Evolutionary conservation across 2,797 vertebrate genomes (phyloP).

Genomic region (Spizella passerina): DNA sequence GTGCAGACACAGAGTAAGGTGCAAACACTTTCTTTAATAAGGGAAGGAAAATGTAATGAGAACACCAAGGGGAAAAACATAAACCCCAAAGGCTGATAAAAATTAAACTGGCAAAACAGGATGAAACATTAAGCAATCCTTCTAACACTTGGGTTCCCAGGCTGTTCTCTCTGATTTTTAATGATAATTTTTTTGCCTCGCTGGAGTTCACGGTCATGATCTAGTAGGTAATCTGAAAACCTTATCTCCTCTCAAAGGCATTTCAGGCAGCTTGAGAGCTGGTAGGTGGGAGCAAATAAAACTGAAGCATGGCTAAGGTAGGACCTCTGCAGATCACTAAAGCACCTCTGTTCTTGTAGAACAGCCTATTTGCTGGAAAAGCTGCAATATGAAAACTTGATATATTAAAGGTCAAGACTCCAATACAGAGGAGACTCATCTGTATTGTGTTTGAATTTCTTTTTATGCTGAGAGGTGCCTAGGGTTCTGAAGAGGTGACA

Average conservation of each 20-base stretch:
- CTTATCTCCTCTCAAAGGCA: not conserved
- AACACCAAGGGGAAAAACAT: not conserved
- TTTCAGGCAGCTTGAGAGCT: constrained; percentile 7
- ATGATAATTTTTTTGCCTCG: not conserved
- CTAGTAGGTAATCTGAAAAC: constrained; percentile 1
- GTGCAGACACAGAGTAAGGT: not conserved
- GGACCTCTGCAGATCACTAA: not conserved
- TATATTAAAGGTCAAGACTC: constrained; percentile 61
- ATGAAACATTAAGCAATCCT: not conserved
- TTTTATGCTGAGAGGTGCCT: constrained; percentile 21
- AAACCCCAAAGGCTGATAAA: not conserved
- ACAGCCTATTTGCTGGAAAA: constrained; percentile 4
- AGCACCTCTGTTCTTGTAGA: not conserved
- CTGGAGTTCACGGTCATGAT: not conserved
- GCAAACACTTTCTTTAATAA: not conserved
- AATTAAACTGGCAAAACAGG: not conserved
- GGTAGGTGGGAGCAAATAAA: constrained; percentile 27
- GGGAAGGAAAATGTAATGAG: not conserved
- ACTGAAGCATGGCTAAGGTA: not conserved
- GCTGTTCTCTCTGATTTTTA: not conserved
- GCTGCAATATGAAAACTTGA: constrained; percentile 37
- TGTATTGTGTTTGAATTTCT: constrained; percentile 62
- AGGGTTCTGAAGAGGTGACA: constrained; percentile 38
- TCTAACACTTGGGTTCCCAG: not conserved
- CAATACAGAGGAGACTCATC: constrained; percentile 49